Evolutionary conservation across 1,140 invertebrate species (phyloP), one percentile per base, ranked within the genome.

Genomic region (Steinernema khuongi): DNA sequence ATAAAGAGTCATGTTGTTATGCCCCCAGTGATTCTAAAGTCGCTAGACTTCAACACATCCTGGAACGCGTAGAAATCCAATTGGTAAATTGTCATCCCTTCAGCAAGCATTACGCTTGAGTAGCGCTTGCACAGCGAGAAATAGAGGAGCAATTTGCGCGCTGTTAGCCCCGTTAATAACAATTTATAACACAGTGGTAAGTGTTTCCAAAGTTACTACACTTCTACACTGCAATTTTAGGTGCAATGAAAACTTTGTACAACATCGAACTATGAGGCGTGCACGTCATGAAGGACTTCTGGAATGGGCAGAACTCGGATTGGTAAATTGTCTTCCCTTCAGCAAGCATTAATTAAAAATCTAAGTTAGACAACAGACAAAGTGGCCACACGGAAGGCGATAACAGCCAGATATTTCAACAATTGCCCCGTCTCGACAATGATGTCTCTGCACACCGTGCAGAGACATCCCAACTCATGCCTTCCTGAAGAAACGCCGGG

Each of bases 161-260:
- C n/a, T n/a, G n/a, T n/a, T n/a, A n/a, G n/a, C n/a, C n/a, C n/a
- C n/a, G n/a, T n/a, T n/a, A n/a, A n/a, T n/a, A n/a, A n/a, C 72
- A 82, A 28, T 86, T 77, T 71, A 82, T 79, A 19, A 77, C 72
- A 19, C 83, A 86, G 71, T 85, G 83, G 83, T 74, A 31, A 79
- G 69, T 31, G 18, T 4, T 75, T 43, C n/a, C 73, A 7, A 73
- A 30, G 4, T 7, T 60, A 22, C 14, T 60, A 14, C 14, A 17
- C 29, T 74, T 17, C 19, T 74, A 73, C 14, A 17, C 14, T 74
- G 18, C 17, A 18, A 18, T 75, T 76, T 70, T 36, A 97, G 96
- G 96, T 99, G 97, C 86, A 97, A 93, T 83, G 96, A 99, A 87
- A 98, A 99, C 87, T 99, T 94, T 83, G 94, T 99, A 79, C 97